Evolutionary conservation across 1,140 invertebrate genomes (phyloP).

Genomic region (Aphelinus atriplicis): DNA sequence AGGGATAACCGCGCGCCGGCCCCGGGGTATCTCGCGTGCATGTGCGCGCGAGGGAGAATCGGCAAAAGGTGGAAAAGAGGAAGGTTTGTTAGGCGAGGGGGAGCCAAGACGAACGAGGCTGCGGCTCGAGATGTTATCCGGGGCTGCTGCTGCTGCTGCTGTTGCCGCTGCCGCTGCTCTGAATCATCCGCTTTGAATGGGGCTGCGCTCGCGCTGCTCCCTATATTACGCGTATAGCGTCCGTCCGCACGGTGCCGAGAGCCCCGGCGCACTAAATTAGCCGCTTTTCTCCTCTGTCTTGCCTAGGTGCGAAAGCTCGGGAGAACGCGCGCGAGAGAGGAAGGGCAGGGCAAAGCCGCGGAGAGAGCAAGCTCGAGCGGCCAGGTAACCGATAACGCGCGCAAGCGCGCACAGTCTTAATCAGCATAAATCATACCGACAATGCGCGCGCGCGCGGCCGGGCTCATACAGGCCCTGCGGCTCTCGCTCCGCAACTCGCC

Average conservation of each 20-base stretch:
- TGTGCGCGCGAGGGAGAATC: neutral
- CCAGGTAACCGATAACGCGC: constrained; percentile 58
- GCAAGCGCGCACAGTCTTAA: constrained; percentile 59
- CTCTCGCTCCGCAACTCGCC: too few species aligned
- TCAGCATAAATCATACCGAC: constrained; percentile 65
- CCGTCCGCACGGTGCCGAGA: constrained; percentile 11
- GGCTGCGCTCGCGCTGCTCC: constrained; percentile 51
- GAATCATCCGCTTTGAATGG: constrained; percentile 67
- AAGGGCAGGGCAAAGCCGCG: too few species aligned
- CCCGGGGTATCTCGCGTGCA: too few species aligned
- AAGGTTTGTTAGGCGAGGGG: constrained; percentile 48
- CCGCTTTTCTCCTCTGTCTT: constrained; percentile 47
- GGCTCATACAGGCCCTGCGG: neutral
- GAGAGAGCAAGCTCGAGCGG: constrained; percentile 5
- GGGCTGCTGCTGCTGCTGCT: constrained; percentile 51
- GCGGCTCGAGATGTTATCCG: constrained; percentile 62
- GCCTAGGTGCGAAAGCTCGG: constrained; percentile 39
- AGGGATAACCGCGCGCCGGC: too few species aligned
- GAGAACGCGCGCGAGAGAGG: constrained; percentile 34
- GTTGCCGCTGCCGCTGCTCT: constrained; percentile 56
- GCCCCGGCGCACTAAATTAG: constrained; percentile 53
- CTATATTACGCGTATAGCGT: constrained; percentile 53
- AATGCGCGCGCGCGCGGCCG: constrained; percentile 38
- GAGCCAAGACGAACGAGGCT: constrained; percentile 61
- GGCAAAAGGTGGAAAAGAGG: neutral